Base-by-base conservation (phyloP, 92 coral and sea anemone species). In the Epizoanthus scotinus region DNA sequence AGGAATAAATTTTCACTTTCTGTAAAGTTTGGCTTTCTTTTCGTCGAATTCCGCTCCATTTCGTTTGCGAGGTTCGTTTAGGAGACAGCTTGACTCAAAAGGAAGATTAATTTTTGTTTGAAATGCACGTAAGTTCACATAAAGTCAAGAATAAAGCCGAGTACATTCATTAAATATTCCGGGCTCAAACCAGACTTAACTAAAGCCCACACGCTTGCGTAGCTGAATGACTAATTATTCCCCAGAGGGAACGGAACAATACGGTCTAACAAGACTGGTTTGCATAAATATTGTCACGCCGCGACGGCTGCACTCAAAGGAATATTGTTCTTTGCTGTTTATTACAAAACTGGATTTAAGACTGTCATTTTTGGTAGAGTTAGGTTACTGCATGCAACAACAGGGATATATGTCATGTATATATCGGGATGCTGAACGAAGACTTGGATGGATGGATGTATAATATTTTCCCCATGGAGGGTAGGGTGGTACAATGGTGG, bases 11-110 rank as follows among this genome's bases (percentile, higher is more conserved):
- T 92, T 74, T 92, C 97, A 44, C 85, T 85, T 77, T 92, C 97
- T 18, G 97, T 89, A 60, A 89, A 92, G 91, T 92, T 92, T 0
- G 97, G 97, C 73, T 92, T 92, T 84, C 97, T 87, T 83, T 92
- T 92, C 84, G 81, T 83, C 47, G 87, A 59, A 22, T 75, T 75
- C 27, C 81, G 67, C 50, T 75, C 81, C 81, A 75, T 59, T 55
- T 31, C 58, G 12, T 19, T 10, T 22, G 13, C 40, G 29, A 58
- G 20, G 14, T 25, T 36, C 81, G n/a, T 20, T 59, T 20, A 53
- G 24, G 63, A 59, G 56, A 5, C 50, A 75, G 24, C 21, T 38
- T 55, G 2, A 22, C 26, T 75, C 68, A 56, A 75, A 74, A 36
- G 69, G 19, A 57, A 75, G 53, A 14, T 22, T 4, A 40, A 20